phyloP scores from a whole-genome alignment of 2,797 vertebrate species.

The Cygnus olor region DNA sequence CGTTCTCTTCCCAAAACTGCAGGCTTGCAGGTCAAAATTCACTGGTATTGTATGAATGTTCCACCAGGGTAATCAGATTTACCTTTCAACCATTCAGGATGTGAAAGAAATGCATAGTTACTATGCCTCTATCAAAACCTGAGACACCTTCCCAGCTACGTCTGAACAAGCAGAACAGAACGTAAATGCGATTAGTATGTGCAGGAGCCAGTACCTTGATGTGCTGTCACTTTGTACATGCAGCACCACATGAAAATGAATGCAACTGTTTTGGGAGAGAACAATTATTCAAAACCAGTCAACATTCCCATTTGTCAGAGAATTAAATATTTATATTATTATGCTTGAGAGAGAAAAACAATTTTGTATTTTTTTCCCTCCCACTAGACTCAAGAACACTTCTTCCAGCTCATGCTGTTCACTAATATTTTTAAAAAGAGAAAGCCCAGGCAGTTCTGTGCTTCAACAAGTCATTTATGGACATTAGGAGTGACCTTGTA shows the following conservation, averaged over 20 bases:
- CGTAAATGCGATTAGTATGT: not conserved
- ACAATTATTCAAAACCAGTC: constrained; percentile 30
- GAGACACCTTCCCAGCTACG: not conserved
- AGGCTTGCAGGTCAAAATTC: not conserved
- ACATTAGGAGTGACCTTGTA: not conserved
- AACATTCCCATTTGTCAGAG: constrained; percentile 40
- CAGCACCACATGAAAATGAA: not conserved
- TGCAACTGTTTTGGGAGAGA: not conserved
- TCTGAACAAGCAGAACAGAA: not conserved
- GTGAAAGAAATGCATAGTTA: not conserved
- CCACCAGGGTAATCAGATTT: not conserved
- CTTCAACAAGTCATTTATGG: not conserved
- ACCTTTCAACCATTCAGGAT: not conserved
- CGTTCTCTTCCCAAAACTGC: not conserved
- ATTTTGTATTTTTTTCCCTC: not conserved
- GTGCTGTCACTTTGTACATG: not conserved
- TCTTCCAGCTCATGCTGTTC: not conserved
- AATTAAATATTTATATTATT: constrained; percentile 61
- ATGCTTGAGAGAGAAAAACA: not conserved
- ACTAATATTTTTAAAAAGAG: not conserved
- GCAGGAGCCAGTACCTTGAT: not conserved
- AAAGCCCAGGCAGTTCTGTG: not conserved
- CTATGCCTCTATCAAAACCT: not conserved
- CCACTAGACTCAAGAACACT: not conserved
- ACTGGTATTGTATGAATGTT: not conserved